A percentile compares a stretch with the other conserved stretches of the same genome.
Evolutionary conservation across 2,113 vertebrate species (phyloP).

Genomic region (Channa argus): DNA sequence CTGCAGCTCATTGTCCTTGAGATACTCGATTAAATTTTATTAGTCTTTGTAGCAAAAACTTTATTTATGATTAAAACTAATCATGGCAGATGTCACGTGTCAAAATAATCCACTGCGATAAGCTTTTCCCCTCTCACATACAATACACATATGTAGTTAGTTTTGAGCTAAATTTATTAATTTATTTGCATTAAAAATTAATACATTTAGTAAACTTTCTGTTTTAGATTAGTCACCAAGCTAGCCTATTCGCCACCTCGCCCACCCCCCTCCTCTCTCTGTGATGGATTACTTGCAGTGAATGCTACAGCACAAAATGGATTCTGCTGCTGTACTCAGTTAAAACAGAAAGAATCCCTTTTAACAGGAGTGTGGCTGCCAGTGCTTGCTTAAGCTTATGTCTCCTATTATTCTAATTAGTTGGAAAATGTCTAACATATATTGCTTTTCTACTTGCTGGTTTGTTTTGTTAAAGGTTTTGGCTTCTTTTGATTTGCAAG

Average conservation of each 20-base stretch:
- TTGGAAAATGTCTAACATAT: not conserved
- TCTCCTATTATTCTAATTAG: not conserved
- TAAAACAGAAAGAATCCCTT: conserved; percentile 12
- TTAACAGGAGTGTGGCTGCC: conserved; percentile 4
- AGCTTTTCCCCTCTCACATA: conserved; percentile 4
- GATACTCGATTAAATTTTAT: conserved; percentile 8
- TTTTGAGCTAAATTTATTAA: not conserved
- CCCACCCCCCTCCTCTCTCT: conserved; percentile 48
- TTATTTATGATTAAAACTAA: not conserved
- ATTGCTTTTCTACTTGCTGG: not conserved
- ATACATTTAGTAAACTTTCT: conserved; percentile 5
- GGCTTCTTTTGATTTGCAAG: not conserved
- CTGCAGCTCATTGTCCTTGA: not conserved
- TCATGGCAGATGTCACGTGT: not conserved
- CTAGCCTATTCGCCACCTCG: conserved; percentile 40
- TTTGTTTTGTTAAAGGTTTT: not conserved
- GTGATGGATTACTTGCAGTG: conserved; percentile 46
- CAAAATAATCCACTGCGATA: not conserved
- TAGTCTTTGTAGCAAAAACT: not conserved
- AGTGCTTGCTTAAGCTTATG: not conserved
- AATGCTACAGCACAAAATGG: conserved; percentile 69
- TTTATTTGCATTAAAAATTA: conserved; percentile 1
- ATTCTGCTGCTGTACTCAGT: conserved; percentile 25
- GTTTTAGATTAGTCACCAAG: conserved; percentile 28
- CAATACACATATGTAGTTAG: conserved; percentile 3